phyloP scores from a whole-genome alignment of 2,888 invertebrate species.

The Tetheella fluctuosa region DNA sequence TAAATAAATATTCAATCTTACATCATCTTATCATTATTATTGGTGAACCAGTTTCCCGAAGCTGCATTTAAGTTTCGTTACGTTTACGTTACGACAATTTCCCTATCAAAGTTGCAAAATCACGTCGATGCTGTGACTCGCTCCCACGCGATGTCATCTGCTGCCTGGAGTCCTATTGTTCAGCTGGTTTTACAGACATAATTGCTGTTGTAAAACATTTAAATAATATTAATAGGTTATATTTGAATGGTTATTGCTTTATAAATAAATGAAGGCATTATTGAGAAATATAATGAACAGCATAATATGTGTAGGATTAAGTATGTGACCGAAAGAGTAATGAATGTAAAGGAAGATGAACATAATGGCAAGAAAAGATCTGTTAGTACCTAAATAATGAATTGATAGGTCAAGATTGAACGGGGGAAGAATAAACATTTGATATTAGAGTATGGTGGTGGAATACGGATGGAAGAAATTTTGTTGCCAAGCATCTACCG shows the following conservation, averaged over 20 bases:
- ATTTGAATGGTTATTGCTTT: background rate
- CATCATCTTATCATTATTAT: no score
- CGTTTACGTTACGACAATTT: slow-evolving; percentile 46
- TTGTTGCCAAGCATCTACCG: no score
- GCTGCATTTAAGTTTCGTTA: slow-evolving; percentile 18
- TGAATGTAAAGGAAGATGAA: no score
- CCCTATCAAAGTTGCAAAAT: slow-evolving; percentile 36
- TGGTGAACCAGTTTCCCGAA: background rate
- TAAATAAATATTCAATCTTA: no score
- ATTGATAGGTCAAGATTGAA: no score
- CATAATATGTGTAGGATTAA: no score
- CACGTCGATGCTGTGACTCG: slow-evolving; percentile 16
- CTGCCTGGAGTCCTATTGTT: slow-evolving; percentile 18
- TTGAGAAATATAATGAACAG: background rate
- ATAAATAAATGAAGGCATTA: background rate
- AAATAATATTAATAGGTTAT: slow-evolving; percentile 1
- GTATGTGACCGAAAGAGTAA: no score
- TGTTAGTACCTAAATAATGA: no score
- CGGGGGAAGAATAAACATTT: no score
- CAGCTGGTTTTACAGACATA: background rate
- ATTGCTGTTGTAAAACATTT: slow-evolving; percentile 9
- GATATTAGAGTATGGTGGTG: no score
- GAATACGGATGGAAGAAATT: no score
- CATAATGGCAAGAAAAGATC: no score
- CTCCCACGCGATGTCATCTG: slow-evolving; percentile 40